A percentile compares a stretch with the other conserved stretches of the same genome.
These are phyloP conservation scores for Holacanthella duospinosa DNA, from an alignment of 2,888 invertebrate genomes.

Conservation along the genomic window DNA sequence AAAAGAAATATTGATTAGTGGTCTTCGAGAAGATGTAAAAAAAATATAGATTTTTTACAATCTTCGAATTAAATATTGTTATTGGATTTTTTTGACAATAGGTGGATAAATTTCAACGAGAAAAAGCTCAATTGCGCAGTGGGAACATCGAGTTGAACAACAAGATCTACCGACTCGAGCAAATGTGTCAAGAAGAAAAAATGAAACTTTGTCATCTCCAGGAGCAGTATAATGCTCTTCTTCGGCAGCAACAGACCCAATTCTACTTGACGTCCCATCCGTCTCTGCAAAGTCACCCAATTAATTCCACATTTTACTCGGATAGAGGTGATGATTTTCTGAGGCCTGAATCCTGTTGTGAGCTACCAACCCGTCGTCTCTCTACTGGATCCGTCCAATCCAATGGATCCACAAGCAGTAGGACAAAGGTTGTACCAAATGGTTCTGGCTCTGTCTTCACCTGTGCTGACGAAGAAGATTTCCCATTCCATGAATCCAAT, in stretches of 20 bases:
- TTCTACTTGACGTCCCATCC: neutral
- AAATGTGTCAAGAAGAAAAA: neutral
- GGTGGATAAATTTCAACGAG: slow-evolving; percentile 23
- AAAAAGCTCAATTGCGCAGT: slow-evolving; percentile 19
- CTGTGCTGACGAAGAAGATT: slow-evolving; percentile 78
- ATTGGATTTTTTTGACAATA: slow-evolving; percentile 10
- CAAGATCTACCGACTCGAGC: slow-evolving; percentile 11
- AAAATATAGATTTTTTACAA: neutral
- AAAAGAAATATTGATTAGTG: neutral
- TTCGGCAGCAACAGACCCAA: neutral
- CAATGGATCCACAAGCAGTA: slow-evolving; percentile 22
- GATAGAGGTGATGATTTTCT: neutral
- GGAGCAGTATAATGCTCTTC: neutral
- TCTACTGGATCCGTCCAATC: slow-evolving; percentile 22
- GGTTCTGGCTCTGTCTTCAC: slow-evolving; percentile 46
- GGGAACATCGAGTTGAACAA: slow-evolving; percentile 19
- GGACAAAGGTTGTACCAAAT: slow-evolving; percentile 25
- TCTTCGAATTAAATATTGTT: neutral
- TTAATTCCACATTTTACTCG: neutral
- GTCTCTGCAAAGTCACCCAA: neutral
- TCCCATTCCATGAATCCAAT: slow-evolving; percentile 59
- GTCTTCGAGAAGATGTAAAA: slow-evolving; percentile 9
- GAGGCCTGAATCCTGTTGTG: neutral
- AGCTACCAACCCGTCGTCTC: slow-evolving; percentile 12
- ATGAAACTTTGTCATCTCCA: neutral